Evolutionary conservation across 53 echinoderm and acorn worm genomes (phyloP).

Genomic region (Henricia sp.): DNA sequence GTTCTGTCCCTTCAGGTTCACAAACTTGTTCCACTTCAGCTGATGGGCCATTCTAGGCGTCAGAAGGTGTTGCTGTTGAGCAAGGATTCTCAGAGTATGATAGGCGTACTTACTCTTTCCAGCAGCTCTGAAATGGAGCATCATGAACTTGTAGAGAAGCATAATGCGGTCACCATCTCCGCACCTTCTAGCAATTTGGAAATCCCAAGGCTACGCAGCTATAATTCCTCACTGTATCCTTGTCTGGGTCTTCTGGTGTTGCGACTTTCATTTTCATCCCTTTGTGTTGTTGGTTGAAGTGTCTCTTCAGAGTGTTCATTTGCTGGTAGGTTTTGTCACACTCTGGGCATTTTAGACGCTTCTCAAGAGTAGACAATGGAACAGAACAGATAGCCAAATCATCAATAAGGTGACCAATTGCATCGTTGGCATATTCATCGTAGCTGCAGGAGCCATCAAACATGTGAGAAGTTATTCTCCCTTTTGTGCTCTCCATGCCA

Average conservation of each 20-base stretch:
- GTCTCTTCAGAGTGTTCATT: not conserved
- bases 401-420: no score
- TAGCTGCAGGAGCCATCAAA: no score
- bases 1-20: conserved; percentile 5
- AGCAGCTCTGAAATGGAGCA: conserved; percentile 47
- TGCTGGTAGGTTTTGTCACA: no score
- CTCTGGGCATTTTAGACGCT: no score
- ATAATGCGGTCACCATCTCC: conserved; percentile 60
- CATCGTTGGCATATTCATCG: no score
- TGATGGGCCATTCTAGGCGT: conserved; percentile 21
- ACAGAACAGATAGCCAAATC: no score
- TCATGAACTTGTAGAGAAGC: conserved; percentile 55
- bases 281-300: not conserved
- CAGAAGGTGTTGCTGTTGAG: conserved; percentile 5
- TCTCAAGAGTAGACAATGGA: no score
- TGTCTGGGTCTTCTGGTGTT: not conserved
- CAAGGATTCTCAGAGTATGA: not conserved
- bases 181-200: conserved; percentile 45
- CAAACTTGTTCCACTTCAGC: conserved; percentile 37
- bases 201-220: conserved; percentile 53
- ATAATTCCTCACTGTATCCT: conserved; percentile 58
- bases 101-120: not conserved
- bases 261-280: not conserved
- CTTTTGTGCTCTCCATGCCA: no score
- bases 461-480: no score